A percentile compares a stretch with the other conserved stretches of the same genome.
Evolutionary conservation across 2,888 invertebrate genomes (phyloP).

Genomic region (Globia sparganii): DNA sequence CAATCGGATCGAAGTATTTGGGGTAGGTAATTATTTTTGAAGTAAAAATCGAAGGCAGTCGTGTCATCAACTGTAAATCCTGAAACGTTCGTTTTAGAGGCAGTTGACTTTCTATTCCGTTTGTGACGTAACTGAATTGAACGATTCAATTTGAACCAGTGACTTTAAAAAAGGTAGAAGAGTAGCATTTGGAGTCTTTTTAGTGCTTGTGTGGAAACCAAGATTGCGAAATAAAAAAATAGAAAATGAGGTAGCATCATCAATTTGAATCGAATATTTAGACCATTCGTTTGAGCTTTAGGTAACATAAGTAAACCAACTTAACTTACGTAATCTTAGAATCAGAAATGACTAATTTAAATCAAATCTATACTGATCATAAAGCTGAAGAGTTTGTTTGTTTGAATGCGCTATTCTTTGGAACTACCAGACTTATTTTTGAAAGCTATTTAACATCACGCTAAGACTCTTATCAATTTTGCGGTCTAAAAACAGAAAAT

Average conservation of each 20-base stretch:
- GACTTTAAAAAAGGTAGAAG: not conserved
- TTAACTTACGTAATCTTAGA: not conserved
- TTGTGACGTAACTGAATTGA: slow-evolving; percentile 2
- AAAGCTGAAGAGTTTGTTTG: not conserved
- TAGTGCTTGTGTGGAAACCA: not conserved
- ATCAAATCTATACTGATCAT: not conserved
- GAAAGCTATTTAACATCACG: not conserved
- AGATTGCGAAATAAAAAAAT: too few relatives aligned
- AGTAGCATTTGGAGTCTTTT: not conserved
- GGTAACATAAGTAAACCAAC: not conserved
- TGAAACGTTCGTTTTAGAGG: not conserved
- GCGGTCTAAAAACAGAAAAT: too few relatives aligned
- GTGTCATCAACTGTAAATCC: slow-evolving; percentile 3
- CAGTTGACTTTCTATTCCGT: slow-evolving; percentile 6
- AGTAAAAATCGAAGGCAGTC: slow-evolving; percentile 5
- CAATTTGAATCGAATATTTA: not conserved
- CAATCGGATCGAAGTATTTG: slow-evolving; percentile 28
- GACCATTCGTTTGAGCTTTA: too few relatives aligned
- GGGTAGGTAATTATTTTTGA: slow-evolving; percentile 34
- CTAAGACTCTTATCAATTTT: too few relatives aligned
- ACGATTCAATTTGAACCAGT: not conserved
- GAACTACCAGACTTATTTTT: not conserved
- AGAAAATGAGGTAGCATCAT: not conserved
- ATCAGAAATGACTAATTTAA: not conserved
- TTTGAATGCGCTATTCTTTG: not conserved